A percentile compares a stretch with the other conserved stretches of the same genome.
Evolutionary conservation across 2,797 vertebrate genomes (phyloP).

Genomic region (Chloroceryle amazona): DNA sequence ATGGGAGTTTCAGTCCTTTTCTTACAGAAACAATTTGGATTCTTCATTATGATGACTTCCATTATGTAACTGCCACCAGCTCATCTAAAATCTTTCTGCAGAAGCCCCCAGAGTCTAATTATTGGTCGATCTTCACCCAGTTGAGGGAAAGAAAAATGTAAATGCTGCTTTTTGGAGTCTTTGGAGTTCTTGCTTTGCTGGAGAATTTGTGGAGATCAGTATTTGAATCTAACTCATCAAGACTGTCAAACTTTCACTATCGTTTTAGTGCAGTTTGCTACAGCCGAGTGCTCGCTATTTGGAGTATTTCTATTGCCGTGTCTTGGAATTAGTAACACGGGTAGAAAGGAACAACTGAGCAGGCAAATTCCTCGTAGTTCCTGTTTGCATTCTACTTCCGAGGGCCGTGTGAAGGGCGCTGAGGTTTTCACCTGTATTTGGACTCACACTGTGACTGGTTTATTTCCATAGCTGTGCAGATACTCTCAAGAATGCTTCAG

Average conservation of each 20-base stretch:
- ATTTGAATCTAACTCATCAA: neutral
- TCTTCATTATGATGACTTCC: neutral
- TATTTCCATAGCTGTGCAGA: neutral
- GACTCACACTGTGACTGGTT: neutral
- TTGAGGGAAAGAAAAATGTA: neutral
- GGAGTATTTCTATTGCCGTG: neutral
- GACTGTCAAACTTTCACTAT: neutral
- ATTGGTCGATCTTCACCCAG: neutral
- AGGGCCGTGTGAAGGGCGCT: neutral
- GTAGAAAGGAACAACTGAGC: neutral
- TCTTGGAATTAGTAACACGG: neutral
- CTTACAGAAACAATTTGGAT: neutral
- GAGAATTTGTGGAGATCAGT: neutral
- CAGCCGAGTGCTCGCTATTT: neutral
- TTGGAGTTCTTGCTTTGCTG: neutral
- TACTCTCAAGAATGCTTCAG: neutral
- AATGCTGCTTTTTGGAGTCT: neutral
- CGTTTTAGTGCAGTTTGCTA: neutral
- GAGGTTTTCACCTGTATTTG: neutral
- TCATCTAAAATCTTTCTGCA: neutral
- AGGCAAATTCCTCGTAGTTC: neutral
- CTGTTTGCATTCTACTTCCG: neutral
- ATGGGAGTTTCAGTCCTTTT: neutral
- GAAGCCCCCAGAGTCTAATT: neutral
- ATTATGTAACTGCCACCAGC: neutral